Evolutionary conservation across 2,113 vertebrate species (phyloP), one percentile per base, ranked within the genome.

Genomic region (Odontophorus gujanensis): DNA sequence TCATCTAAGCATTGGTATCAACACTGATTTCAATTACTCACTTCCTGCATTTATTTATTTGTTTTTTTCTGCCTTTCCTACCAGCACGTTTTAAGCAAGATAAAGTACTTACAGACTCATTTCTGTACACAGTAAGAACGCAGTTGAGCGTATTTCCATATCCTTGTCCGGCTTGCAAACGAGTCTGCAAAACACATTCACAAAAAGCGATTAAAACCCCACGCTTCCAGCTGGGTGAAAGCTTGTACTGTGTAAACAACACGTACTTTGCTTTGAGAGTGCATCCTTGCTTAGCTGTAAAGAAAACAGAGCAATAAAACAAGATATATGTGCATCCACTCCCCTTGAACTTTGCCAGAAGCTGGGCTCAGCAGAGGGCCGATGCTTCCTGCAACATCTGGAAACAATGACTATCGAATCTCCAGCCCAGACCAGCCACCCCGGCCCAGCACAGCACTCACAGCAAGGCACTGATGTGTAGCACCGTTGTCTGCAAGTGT

Each of bases 131-230:
- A 10, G 73, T 98, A 63, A 98, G 96, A 85, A 99, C 91, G 84
- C 99, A 99, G 95, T 97, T 98, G 6, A 99, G 40, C 5, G 97
- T 98, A 94, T 97, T 99, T 74, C 96, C 97, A 48, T 99, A 99
- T 84, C 98, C 98, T 34, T 98, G 92, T 4, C 99, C 99, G 14
- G 98, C 98, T 97, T 99, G 99, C 77, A 99, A 97, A 47, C 98
- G 98, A 48, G 98, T 99, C 99, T 99, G 97, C 7, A 87, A 94
- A 96, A 97, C 13, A 85, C 51, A 93, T 86, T 81, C 38, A 58
- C 42, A 32, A 93, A 95, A 95, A 1, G 11, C 7, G 7, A 71
- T 84, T 81, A 61, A 92, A 92, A 69, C 57, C 63, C 65, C 38
- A 3, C 9, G 9, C 36, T 78, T 93, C 71, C 81, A 92, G 73